Evolutionary conservation across 2,797 vertebrate species (phyloP), one percentile per base, ranked within the genome.

Genomic region (Poecilia picta): DNA sequence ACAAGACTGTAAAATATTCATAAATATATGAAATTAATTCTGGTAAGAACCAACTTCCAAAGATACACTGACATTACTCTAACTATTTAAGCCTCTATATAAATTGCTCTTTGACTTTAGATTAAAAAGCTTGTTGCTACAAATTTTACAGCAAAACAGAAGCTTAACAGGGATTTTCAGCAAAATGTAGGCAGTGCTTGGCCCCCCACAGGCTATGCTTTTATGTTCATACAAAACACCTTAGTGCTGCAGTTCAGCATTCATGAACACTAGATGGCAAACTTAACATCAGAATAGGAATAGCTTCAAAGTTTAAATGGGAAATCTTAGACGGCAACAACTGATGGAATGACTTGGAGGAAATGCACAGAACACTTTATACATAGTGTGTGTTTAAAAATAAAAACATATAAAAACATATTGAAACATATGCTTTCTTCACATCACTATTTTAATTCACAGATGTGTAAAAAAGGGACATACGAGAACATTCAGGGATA

Each of bases 211-310:
- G 59, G 36, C 13, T 57, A 12, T 45, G 59, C 0, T 51, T 51
- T 23, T 15, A 39, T 75, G 18, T 23, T 70, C 51, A 13, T 4
- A 79, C 33, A 2, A 28, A 68, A 71, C 18, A 18, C 43, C n/a
- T 31, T 39, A 53, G 28, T 15, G 31, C 20, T 85, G 86, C 84
- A 86, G 74, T 88, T 55, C 18, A 15, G 0, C 0, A 0, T 12
- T 25, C 8, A 68, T 18, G 5, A 75, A 76, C 94, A 94, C 93
- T 91, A 94, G 94, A 93, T 94, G 94, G 85, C 90, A 94, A 81
- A 8, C 85, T 94, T 91, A 88, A 33, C 78, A 78, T 87, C 77
- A 25, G 66, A 80, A 88, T 86, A 28, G 5, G 4, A 0, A 66
- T 33, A 28, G 10, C 47, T 68, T 78, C 7, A 68, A 80, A 49